Evolutionary conservation across 2,113 vertebrate species (phyloP).

Genomic region (Colossoma macropomum): DNA sequence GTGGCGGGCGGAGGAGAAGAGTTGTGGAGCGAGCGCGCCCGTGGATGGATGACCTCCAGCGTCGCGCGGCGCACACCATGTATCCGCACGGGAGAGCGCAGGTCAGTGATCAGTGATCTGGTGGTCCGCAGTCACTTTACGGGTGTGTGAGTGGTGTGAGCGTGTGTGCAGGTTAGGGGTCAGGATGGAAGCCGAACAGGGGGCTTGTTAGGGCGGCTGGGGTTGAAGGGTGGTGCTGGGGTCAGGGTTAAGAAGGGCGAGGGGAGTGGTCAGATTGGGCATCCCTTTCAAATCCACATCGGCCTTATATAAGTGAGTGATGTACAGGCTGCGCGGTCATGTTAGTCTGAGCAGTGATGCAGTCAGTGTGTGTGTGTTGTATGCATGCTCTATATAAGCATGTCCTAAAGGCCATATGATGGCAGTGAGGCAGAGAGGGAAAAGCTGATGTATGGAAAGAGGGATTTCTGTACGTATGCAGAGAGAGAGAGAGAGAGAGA

Average conservation of each 20-base stretch:
- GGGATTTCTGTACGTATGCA: background rate
- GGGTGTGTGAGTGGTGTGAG: background rate
- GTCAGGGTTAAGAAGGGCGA: slow-evolving; percentile 51
- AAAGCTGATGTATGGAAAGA: background rate
- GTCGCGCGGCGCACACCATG: slow-evolving; percentile 49
- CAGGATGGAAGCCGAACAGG: background rate
- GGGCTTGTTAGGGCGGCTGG: background rate
- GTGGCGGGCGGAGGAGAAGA: background rate
- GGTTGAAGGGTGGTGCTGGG: slow-evolving; percentile 27
- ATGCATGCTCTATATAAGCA: background rate
- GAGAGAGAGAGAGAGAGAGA: background rate
- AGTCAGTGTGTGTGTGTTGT: background rate
- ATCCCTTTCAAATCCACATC: too few relatives aligned
- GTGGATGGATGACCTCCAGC: slow-evolving; percentile 20
- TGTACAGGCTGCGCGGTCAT: background rate
- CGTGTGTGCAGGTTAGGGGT: background rate
- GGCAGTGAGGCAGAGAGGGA: background rate
- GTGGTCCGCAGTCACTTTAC: background rate
- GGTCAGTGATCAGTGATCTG: slow-evolving; percentile 51
- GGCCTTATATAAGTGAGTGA: slow-evolving; percentile 8
- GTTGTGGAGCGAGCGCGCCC: background rate
- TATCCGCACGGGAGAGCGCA: slow-evolving; percentile 63
- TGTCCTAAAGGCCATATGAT: slow-evolving; percentile 21
- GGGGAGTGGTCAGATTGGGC: background rate
- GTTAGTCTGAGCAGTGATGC: background rate